Percentiles rank a stretch among this genome's conserved stretches.
phyloP scores from a whole-genome alignment of 2,888 invertebrate genomes.

The Pseudococcus longispinus region DNA sequence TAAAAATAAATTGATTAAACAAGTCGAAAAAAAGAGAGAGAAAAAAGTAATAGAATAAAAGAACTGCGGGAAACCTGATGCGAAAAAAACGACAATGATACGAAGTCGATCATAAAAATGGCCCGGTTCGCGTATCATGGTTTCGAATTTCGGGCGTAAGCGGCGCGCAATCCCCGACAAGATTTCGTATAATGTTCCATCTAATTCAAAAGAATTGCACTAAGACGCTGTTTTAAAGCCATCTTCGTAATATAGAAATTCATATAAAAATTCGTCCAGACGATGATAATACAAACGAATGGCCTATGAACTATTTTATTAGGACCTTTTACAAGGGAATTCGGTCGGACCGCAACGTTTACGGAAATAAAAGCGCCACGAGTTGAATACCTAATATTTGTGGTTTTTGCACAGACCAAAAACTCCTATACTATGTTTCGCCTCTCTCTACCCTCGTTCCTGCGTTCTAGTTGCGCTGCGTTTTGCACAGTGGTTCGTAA shows the following conservation, averaged over 20 bases:
- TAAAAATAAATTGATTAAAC: conserved; percentile 20
- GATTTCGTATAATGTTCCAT: conserved; percentile 39
- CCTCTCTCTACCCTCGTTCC: neutral
- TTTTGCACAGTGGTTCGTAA: conserved; percentile 18
- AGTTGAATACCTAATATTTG: conserved; percentile 56
- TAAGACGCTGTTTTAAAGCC: conserved; percentile 10
- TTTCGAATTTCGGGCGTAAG: conserved; percentile 5
- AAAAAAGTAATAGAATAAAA: neutral
- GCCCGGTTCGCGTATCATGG: neutral
- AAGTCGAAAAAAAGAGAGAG: neutral
- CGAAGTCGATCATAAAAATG: neutral
- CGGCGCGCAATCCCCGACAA: neutral
- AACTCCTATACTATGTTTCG: neutral
- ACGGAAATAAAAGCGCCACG: conserved; percentile 52
- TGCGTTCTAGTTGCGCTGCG: neutral
- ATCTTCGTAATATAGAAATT: conserved; percentile 51
- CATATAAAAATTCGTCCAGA: conserved; percentile 49
- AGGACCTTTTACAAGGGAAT: conserved; percentile 50
- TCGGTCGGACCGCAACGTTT: conserved; percentile 52
- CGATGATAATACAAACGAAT: conserved; percentile 53
- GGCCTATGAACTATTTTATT: conserved; percentile 53
- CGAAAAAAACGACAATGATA: neutral
- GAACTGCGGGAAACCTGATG: neutral
- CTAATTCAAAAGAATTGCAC: conserved; percentile 41
- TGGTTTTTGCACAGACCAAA: conserved; percentile 47